Base-by-base conservation (phyloP, 2,113 vertebrate genomes). In the Phalacrocorax pelagicus region DNA sequence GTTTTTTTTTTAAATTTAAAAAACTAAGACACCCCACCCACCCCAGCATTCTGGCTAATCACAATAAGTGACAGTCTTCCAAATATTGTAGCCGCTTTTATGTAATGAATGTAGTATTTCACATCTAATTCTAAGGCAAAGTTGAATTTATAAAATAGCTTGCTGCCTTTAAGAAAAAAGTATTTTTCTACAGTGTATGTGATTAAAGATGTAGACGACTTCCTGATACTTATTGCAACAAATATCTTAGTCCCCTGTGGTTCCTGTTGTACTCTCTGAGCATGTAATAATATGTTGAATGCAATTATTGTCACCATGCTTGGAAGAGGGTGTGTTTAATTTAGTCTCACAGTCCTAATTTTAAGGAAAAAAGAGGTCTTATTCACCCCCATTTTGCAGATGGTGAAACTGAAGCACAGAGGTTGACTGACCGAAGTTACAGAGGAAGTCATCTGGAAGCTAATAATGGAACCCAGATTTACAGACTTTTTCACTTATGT, bases 371-470 rank as follows among this genome's bases (percentile, higher is more conserved):
- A 70, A 59, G 38, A 62, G 32, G 2, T 84, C 12, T 91, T 74
- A 32, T 13, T 49, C 46, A 40, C 61, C 81, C 36, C n/a, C 44
- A 27, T 62, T 91, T 78, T 78, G 73, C 81, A 81, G 49, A 40
- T 63, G 29, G 9, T 44, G 47, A 74, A 84, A 63, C 51, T 71
- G 69, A 67, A 90, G 38, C 34, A 15, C 27, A 74, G 65, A 65
- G n/a, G 3, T 29, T 84, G 59, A 15, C 69, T 92, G 72, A 86
- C 46, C 67, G 40, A 1, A 70, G 58, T 78, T 78, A 36, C 12
- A 72, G 94, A 86, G 73, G 55, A 95, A 71, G 47, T 87, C 9
- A 83, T 87, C 84, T 96, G 86, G 63, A 89, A 87, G 61, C 89
- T 79, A 84, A 87, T 92, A 89, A 84, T 67, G 86, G 69, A 96